Conservation (phyloP, 2,888 invertebrate genomes). For the Graphium colonna region DNA sequence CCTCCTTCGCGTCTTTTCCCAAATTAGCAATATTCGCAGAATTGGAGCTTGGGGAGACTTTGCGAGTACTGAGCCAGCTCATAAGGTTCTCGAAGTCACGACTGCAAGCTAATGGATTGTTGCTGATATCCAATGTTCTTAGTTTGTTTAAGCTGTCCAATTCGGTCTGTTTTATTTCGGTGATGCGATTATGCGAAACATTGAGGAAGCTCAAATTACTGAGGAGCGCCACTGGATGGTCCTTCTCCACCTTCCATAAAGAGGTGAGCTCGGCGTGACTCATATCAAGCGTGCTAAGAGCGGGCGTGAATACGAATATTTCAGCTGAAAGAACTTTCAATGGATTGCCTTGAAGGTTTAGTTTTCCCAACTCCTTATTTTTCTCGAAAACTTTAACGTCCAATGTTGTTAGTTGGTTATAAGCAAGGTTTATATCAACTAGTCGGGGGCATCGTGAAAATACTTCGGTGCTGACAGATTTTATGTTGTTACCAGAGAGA, state of each 20-base stretch:
- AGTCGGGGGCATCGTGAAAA: slow-evolving; percentile 80
- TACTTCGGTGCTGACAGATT: slow-evolving; percentile 75
- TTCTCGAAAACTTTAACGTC: slow-evolving; percentile 83
- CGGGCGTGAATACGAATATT: slow-evolving; percentile 82
- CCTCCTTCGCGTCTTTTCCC: slow-evolving; percentile 56
- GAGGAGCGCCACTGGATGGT: slow-evolving; percentile 64
- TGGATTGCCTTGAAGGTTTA: slow-evolving; percentile 87
- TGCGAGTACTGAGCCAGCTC: slow-evolving; percentile 80
- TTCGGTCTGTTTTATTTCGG: slow-evolving; percentile 78
- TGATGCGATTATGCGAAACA: slow-evolving; percentile 81
- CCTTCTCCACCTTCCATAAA: slow-evolving; percentile 81
- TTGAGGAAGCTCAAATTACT: slow-evolving; percentile 80
- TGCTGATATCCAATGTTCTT: slow-evolving; percentile 80
- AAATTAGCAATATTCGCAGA: slow-evolving; percentile 61
- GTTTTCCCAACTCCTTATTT: slow-evolving; percentile 82
- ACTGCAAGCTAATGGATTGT: slow-evolving; percentile 85
- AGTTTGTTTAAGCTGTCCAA: slow-evolving; percentile 79
- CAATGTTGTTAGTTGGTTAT: slow-evolving; percentile 83
- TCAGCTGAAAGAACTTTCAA: slow-evolving; percentile 83
- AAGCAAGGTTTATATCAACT: slow-evolving; percentile 85
- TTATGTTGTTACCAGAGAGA: slow-evolving; percentile 83
- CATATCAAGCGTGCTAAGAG: slow-evolving; percentile 84
- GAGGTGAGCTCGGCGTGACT: slow-evolving; percentile 84
- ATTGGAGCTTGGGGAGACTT: slow-evolving; percentile 76
- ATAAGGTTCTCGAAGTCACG: slow-evolving; percentile 84